Evolutionary conservation across 2,888 invertebrate species (phyloP).

Genomic region (Mimumesa dahlbomi): DNA sequence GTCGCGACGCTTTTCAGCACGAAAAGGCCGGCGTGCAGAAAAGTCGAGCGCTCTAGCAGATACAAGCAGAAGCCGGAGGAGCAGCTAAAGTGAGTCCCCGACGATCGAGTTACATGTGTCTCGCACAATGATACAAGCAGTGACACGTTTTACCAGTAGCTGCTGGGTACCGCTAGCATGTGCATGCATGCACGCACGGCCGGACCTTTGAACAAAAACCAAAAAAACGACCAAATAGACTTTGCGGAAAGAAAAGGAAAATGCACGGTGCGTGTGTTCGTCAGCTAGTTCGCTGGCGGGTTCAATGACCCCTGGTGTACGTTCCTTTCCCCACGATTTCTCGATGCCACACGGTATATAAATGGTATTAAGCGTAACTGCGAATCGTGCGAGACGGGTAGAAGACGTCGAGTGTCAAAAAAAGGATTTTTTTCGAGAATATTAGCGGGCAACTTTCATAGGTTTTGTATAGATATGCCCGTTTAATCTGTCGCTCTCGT

Average conservation of each 20-base stretch:
- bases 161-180: no score
- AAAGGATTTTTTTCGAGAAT: no score
- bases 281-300: constrained; percentile 41
- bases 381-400: constrained; percentile 5
- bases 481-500: no score
- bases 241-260: constrained; percentile 20
- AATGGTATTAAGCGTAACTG: constrained; percentile 33
- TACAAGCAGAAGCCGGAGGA: constrained; percentile 32
- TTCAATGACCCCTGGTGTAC: constrained; percentile 39
- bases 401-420: constrained; percentile 3
- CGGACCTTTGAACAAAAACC: constrained; percentile 3
- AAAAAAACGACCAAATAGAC: constrained; percentile 11
- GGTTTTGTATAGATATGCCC: no score
- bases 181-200: no score
- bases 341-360: constrained; percentile 37
- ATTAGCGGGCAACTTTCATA: no score
- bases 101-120: constrained; percentile 17
- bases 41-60: constrained; percentile 45
- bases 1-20: constrained; percentile 65
- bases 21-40: constrained; percentile 60
- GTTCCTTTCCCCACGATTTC: constrained; percentile 51
- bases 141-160: constrained; percentile 13
- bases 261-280: constrained; percentile 34
- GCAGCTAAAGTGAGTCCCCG: constrained; percentile 53
- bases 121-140: constrained; percentile 6